Base-by-base conservation (phyloP, 2,113 vertebrate genomes). In the Sinocyclocheilus anshuiensis region DNA sequence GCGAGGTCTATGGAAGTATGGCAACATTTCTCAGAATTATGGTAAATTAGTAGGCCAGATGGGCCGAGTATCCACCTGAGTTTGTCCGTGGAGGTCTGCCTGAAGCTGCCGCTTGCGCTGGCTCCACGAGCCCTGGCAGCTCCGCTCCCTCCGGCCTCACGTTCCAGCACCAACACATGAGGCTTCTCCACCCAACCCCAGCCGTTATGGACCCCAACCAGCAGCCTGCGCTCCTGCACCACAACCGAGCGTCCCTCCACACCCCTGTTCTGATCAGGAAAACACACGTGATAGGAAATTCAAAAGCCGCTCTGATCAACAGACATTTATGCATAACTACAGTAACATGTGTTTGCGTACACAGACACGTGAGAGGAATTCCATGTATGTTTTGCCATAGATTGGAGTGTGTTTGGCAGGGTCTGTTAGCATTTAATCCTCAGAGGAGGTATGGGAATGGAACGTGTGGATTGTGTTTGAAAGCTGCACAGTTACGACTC, bases 151-250 rank as follows among this genome's bases (percentile, higher is more conserved):
- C 93, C 89, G 0, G 80, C 29, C 69, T 94, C 90, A 0, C 93
- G 94, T 77, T 97, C 94, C 84, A 99, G 91, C 82, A 99, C 96
- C 0, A 95, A 94, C 9, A 99, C 96, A 89, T 97, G 98, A 0
- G 97, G 98, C 1, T 91, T 90, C 45, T 95, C 97, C 61, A 99
- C 91, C 0, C 98, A 99, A 90, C 94, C 90, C 93, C 97, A 95
- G 10, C 98, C 96, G 0, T 97, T 98, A 94, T 99, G 98, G 61
- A 97, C 97, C 0, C 97, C 97, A 0, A 99, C 90, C 0, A 96
- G 96, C 50, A 99, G 95, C 76, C 97, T 95, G 18, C 97, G 94
- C 88, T 99, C 98, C 91, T 96, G 95, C 86, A 99, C 93, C 13
- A 88, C 86, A n/a, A 97, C 81, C 0, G 83, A 3, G 0, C 74